Conservation (phyloP, 2,888 invertebrate genomes). For the Calameuta filiformis region DNA sequence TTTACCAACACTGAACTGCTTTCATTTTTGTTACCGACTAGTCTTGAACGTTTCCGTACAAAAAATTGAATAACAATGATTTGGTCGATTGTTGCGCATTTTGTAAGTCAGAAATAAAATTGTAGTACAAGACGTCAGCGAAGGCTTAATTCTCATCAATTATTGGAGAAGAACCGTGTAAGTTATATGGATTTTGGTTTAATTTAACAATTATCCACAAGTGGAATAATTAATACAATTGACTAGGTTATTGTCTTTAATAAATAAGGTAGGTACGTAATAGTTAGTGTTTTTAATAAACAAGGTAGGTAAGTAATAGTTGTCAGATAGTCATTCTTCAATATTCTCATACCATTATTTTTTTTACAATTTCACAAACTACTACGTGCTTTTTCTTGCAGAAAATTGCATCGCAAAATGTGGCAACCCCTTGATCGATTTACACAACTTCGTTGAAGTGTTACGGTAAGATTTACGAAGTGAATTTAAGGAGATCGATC, state of each 20-base stretch:
- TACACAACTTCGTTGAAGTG: not conserved
- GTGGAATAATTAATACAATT: too few relatives aligned
- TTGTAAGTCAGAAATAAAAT: not conserved
- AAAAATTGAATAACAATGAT: not conserved
- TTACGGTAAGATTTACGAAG: not conserved
- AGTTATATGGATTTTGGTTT: too few relatives aligned
- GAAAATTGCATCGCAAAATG: too few relatives aligned
- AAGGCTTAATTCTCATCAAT: too few relatives aligned
- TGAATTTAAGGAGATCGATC: not conserved
- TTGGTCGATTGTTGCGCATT: not conserved
- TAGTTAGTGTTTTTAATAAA: not conserved
- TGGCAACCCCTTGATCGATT: not conserved
- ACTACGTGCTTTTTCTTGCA: not conserved
- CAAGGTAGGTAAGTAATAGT: too few relatives aligned
- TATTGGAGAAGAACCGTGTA: too few relatives aligned
- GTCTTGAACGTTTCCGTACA: not conserved
- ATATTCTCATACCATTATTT: not conserved
- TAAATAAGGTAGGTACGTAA: too few relatives aligned
- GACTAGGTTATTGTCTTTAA: not conserved
- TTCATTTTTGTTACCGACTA: too few relatives aligned
- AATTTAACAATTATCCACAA: too few relatives aligned
- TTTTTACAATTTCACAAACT: not conserved
- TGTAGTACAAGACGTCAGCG: not conserved
- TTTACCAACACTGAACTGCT: not conserved
- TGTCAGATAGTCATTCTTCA: not conserved